A percentile compares a stretch with the other conserved stretches of the same genome.
Evolutionary conservation across 2,888 invertebrate species (phyloP).

Genomic region (Leucophenga maculata): DNA sequence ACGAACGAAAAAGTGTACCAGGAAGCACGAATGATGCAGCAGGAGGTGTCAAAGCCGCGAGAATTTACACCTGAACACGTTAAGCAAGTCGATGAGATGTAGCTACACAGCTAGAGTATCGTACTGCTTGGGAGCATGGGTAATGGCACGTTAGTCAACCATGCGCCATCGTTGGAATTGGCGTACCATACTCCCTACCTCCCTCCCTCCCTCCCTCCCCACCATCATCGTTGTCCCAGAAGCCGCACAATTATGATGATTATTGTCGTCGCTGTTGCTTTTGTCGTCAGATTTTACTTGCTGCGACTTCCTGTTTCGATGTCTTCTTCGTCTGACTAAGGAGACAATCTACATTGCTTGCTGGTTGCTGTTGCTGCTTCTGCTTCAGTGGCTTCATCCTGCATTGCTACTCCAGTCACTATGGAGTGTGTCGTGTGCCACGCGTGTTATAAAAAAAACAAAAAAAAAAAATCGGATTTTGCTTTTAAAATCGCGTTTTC

Average conservation of each 20-base stretch:
- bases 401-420: neutral
- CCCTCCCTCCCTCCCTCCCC: too few relatives aligned
- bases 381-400: neutral
- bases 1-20: too few relatives aligned
- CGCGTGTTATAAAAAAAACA: too few relatives aligned
- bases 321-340: neutral
- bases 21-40: too few relatives aligned
- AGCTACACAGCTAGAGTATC: too few relatives aligned
- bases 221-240: constrained; percentile 22
- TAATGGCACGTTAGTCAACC: constrained; percentile 6
- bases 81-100: too few relatives aligned
- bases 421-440: too few relatives aligned
- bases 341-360: constrained; percentile 1
- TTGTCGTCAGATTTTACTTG: neutral
- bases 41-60: too few relatives aligned
- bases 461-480: constrained; percentile 8
- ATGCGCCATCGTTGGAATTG: neutral
- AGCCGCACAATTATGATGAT: constrained; percentile 58
- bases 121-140: neutral
- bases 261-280: constrained; percentile 38
- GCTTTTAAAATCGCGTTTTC: constrained; percentile 6
- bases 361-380: neutral
- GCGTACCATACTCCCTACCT: too few relatives aligned
- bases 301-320: neutral
- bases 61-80: too few relatives aligned